Percentiles rank a stretch among this genome's conserved stretches.
Evolutionary conservation across 2,797 vertebrate genomes (phyloP).

Genomic region (Perodicticus potto): DNA sequence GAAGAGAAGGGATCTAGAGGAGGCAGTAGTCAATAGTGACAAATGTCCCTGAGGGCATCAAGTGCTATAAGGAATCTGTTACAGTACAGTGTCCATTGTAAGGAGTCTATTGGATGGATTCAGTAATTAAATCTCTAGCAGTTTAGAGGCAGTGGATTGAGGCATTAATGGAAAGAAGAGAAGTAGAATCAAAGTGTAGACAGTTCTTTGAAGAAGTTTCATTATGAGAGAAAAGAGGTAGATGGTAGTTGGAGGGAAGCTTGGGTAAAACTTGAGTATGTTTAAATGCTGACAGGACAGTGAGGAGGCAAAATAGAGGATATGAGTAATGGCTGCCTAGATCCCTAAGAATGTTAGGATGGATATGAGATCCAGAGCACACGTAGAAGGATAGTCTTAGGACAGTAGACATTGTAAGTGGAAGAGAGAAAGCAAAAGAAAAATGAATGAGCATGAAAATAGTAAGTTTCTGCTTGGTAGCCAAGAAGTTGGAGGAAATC

Average conservation of each 20-base stretch:
- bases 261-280: not conserved
- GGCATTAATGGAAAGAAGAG: not conserved
- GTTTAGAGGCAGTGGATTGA: not conserved
- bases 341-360: not conserved
- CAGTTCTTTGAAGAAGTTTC: constrained; percentile 32
- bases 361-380: not conserved
- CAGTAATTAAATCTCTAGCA: constrained; percentile 3
- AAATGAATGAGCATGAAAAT: not conserved
- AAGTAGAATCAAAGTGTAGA: constrained; percentile 3
- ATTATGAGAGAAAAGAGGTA: not conserved
- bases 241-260: not conserved
- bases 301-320: not conserved
- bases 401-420: not conserved
- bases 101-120: constrained; percentile 9
- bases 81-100: not conserved
- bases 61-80: not conserved
- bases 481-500: constrained; percentile 35
- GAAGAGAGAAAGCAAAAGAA: not conserved
- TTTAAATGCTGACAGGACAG: not conserved
- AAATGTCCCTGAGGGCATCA: not conserved
- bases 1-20: not conserved
- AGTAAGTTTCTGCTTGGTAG: not conserved
- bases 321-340: not conserved
- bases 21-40: not conserved
- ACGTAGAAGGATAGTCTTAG: not conserved